These are phyloP conservation scores for Crax fasciolata DNA, from an alignment of 2,797 vertebrate species.

Conservation along the genomic window DNA sequence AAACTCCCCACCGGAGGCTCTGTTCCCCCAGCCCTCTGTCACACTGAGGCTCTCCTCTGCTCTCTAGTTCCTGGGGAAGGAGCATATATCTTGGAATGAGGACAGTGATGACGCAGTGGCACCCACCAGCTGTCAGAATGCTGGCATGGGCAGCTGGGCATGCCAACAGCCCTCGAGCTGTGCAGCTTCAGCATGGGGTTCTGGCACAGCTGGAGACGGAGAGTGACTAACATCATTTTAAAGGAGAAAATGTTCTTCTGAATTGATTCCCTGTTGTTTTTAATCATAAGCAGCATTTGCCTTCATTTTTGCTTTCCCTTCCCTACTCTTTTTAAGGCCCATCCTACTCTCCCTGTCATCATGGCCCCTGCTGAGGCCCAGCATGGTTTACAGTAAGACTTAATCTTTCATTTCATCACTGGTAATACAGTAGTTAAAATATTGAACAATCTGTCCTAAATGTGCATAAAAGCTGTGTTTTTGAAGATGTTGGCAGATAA, in stretches of 20 bases:
- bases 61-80: not conserved
- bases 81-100: not conserved
- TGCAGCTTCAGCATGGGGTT: not conserved
- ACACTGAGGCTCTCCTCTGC: not conserved
- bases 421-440: not conserved
- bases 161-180: not conserved
- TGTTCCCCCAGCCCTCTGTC: not conserved
- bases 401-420: not conserved
- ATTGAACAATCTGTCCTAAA: not conserved
- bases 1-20: not conserved
- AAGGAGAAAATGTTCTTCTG: not conserved
- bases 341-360: not conserved
- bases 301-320: not conserved
- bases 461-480: not conserved
- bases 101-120: not conserved
- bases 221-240: not conserved
- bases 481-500: not conserved
- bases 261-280: not conserved
- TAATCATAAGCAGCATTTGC: not conserved
- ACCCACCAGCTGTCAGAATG: conserved; percentile 13
- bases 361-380: not conserved
- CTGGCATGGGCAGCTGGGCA: not conserved
- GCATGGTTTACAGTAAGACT: not conserved
- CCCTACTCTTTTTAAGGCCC: not conserved
- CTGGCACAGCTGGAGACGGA: not conserved